These are phyloP conservation scores for Theretra japonica DNA, from an alignment of 2,888 invertebrate species.

Conservation along the genomic window DNA sequence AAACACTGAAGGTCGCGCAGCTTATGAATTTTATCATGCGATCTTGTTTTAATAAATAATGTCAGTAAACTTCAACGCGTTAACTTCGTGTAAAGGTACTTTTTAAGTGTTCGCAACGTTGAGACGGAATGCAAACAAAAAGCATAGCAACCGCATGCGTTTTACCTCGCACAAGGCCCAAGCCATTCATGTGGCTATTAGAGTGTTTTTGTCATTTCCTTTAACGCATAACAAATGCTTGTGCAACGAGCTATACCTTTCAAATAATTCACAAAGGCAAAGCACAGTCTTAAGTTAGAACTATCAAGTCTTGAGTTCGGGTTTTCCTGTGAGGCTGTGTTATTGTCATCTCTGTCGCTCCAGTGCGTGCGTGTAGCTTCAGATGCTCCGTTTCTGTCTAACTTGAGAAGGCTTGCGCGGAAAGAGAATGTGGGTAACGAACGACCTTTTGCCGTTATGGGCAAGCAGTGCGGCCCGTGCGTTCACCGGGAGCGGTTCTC, in stretches of 20 bases:
- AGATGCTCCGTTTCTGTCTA: constrained; percentile 66
- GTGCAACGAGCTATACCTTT: constrained; percentile 76
- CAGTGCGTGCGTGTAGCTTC: constrained; percentile 45
- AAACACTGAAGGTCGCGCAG: constrained; percentile 15
- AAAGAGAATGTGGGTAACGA: constrained; percentile 85
- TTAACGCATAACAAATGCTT: constrained; percentile 68
- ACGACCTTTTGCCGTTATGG: constrained; percentile 83
- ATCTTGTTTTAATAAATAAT: constrained; percentile 23
- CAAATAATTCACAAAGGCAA: constrained; percentile 81
- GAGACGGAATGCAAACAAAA: constrained; percentile 25
- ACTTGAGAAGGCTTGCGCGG: constrained; percentile 84
- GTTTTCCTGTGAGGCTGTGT: constrained; percentile 78
- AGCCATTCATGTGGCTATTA: constrained; percentile 58
- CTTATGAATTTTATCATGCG: constrained; percentile 21
- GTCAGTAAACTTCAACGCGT: not conserved
- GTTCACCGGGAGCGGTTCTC: constrained; percentile 74
- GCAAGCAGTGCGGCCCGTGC: constrained; percentile 83
- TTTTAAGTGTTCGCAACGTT: constrained; percentile 9
- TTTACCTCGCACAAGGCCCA: constrained; percentile 51
- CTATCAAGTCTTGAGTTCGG: constrained; percentile 82
- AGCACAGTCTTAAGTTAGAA: constrained; percentile 79
- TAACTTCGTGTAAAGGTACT: not conserved
- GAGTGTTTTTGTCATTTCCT: constrained; percentile 66
- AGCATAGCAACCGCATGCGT: constrained; percentile 38
- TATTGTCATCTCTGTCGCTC: constrained; percentile 60